Conservation (phyloP, 2,888 invertebrate species). For the Trypoxylon attenuatum region DNA sequence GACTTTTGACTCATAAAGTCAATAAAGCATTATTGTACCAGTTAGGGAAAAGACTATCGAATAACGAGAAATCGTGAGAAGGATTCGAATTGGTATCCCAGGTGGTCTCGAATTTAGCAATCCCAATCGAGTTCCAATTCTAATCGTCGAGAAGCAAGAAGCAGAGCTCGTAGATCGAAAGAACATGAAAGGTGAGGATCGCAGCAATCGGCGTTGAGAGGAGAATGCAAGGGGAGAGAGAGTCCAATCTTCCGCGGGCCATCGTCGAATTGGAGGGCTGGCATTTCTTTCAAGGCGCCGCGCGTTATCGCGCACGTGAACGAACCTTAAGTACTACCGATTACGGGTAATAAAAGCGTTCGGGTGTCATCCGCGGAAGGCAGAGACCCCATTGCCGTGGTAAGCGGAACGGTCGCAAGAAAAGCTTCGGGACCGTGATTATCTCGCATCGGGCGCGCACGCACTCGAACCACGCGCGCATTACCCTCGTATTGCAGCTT, state of each 20-base stretch:
- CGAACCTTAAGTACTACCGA: conserved; percentile 63
- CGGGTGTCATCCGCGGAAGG: conserved; percentile 66
- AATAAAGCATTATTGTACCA: too few relatives aligned
- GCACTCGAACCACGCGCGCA: too few relatives aligned
- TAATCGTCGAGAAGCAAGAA: too few relatives aligned
- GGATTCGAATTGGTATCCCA: too few relatives aligned
- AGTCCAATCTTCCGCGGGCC: conserved; percentile 6
- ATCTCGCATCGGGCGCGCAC: background rate
- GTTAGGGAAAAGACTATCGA: too few relatives aligned
- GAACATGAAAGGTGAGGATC: background rate
- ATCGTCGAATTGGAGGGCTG: conserved; percentile 34
- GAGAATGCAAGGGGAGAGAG: background rate
- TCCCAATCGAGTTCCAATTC: too few relatives aligned
- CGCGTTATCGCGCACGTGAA: conserved; percentile 64
- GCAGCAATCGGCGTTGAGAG: background rate
- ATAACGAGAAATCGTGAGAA: too few relatives aligned
- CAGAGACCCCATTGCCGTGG: conserved; percentile 58
- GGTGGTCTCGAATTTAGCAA: too few relatives aligned
- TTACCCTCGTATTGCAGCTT: too few relatives aligned
- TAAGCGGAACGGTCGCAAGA: conserved; percentile 52
- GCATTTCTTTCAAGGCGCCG: conserved; percentile 70
- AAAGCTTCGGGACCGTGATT: conserved; percentile 7
- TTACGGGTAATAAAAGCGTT: conserved; percentile 72
- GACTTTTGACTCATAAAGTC: too few relatives aligned
- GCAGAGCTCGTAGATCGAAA: too few relatives aligned